phyloP scores from a whole-genome alignment of 92 coral and sea anemone genomes.

The Phenganax subtilis region DNA sequence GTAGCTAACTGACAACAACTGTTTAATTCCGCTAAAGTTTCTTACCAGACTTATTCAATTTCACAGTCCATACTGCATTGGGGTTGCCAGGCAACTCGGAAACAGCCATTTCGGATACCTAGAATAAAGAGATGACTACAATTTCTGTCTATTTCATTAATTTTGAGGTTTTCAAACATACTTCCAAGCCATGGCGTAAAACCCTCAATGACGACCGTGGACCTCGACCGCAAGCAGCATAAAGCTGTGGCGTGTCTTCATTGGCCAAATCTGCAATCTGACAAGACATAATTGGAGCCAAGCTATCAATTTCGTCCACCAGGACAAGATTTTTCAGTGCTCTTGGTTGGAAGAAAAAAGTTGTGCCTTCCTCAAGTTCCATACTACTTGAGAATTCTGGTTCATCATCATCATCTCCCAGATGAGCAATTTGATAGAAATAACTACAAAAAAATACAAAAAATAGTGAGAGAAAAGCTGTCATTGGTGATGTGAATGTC shows the following conservation, averaged over 20 bases:
- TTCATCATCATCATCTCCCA: slow-evolving; percentile 98
- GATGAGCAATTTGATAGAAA: slow-evolving; percentile 96
- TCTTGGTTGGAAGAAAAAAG: slow-evolving; percentile 89
- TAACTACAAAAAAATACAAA: slow-evolving; percentile 47
- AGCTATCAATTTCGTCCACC: slow-evolving; percentile 93
- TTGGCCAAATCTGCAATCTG: slow-evolving; percentile 98
- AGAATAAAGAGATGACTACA: not conserved
- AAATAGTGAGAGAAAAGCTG: not conserved
- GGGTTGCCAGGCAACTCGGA: slow-evolving; percentile 99
- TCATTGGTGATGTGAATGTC: too few relatives aligned
- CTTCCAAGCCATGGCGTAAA: slow-evolving; percentile 94
- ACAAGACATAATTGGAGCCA: slow-evolving; percentile 91
- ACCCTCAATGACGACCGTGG: slow-evolving; percentile 90
- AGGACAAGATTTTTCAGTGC: slow-evolving; percentile 85
- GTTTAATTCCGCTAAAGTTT: too few relatives aligned
- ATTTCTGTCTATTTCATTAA: not conserved
- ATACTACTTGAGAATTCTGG: slow-evolving; percentile 93
- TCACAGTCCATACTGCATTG: slow-evolving; percentile 98
- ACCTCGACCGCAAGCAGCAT: slow-evolving; percentile 90
- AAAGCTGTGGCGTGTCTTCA: slow-evolving; percentile 96
- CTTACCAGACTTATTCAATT: slow-evolving; percentile 59
- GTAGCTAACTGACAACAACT: not conserved
- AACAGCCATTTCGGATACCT: slow-evolving; percentile 99
- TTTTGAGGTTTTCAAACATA: not conserved
- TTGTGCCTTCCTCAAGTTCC: slow-evolving; percentile 97